Evolutionary conservation across 2,888 invertebrate genomes (phyloP).

Genomic region (Diogma glabrata): DNA sequence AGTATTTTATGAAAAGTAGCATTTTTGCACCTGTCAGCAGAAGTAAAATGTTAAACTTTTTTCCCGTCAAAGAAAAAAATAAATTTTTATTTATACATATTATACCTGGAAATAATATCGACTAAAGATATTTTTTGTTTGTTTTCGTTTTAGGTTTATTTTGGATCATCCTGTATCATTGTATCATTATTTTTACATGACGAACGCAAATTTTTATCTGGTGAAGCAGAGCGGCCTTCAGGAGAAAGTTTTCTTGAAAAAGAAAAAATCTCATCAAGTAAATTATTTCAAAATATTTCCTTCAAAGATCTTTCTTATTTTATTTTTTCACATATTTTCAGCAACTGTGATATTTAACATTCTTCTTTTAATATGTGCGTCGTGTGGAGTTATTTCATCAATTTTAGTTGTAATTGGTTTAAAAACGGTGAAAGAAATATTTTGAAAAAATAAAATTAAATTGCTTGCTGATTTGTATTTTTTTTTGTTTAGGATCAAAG

Average conservation of each 20-base stretch:
- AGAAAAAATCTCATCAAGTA: slow-evolving; percentile 35
- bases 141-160: slow-evolving; percentile 49
- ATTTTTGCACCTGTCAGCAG: no score
- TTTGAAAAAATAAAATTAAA: slow-evolving; percentile 13
- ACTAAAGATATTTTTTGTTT: no score
- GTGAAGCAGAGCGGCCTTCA: slow-evolving; percentile 42
- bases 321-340: slow-evolving; percentile 26
- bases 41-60: no score
- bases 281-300: slow-evolving; percentile 17
- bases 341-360: slow-evolving; percentile 63
- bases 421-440: slow-evolving; percentile 45
- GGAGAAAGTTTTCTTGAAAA: slow-evolving; percentile 47
- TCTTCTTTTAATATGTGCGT: slow-evolving; percentile 52
- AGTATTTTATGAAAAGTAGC: no score
- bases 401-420: slow-evolving; percentile 55
- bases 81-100: no score
- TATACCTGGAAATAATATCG: no score
- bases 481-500: slow-evolving; percentile 47
- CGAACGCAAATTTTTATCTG: slow-evolving; percentile 52
- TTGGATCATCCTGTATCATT: slow-evolving; percentile 48
- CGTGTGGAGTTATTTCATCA: slow-evolving; percentile 55
- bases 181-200: slow-evolving; percentile 52
- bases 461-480: slow-evolving; percentile 9
- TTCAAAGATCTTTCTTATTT: not conserved
- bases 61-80: no score